Evolutionary conservation across 1,140 invertebrate species (phyloP).

Genomic region (Plectrocnemia conspersa): DNA sequence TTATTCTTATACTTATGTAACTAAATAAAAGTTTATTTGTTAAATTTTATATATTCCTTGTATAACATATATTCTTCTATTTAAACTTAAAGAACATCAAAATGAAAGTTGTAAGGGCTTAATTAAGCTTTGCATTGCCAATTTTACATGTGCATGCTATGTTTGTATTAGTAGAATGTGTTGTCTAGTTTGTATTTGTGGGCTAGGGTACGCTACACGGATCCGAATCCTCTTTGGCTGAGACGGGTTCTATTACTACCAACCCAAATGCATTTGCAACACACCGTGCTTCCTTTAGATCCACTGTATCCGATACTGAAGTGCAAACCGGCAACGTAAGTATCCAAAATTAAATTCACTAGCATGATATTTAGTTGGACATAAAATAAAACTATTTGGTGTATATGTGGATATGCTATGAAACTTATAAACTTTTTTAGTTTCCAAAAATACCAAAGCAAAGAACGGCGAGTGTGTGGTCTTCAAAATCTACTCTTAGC

Average conservation of each 20-base stretch:
- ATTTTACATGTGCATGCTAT: conserved; percentile 22
- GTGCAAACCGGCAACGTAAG: conserved; percentile 83
- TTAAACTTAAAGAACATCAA: no score
- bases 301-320: conserved; percentile 90
- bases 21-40: no score
- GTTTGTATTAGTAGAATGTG: conserved; percentile 33
- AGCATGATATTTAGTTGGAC: no score
- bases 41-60: no score
- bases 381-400: no score
- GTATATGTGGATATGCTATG: not conserved
- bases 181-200: conserved; percentile 38
- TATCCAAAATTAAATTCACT: no score
- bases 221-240: conserved; percentile 59
- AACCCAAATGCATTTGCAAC: conserved; percentile 58
- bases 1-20: no score
- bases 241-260: conserved; percentile 75
- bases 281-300: conserved; percentile 60
- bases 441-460: conserved; percentile 65
- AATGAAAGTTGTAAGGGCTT: no score
- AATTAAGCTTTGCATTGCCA: conserved; percentile 28
- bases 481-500: conserved; percentile 85
- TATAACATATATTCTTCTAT: no score
- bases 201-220: conserved; percentile 60
- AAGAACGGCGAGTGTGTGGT: conserved; percentile 84
- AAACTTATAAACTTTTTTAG: conserved; percentile 43